Evolutionary conservation across 1,140 invertebrate genomes (phyloP).

Genomic region (Pachyrhynchus sulphureomaculatus): DNA sequence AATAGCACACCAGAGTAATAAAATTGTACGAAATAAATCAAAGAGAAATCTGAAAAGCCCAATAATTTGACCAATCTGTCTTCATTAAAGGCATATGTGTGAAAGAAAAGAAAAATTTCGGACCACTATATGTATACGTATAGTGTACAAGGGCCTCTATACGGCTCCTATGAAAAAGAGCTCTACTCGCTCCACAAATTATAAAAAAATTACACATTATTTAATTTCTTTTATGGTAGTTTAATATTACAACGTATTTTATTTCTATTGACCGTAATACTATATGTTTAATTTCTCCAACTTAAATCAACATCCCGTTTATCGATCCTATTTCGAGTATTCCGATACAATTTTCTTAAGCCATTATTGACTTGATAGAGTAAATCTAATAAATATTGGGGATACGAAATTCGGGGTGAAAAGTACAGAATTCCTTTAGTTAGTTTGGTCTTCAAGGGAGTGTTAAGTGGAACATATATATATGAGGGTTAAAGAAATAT

Average conservation of each 20-base stretch:
- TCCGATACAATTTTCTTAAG: conserved; percentile 12
- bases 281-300: too few species aligned
- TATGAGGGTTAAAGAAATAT: too few species aligned
- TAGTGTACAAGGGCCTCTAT: neutral
- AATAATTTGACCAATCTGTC: conserved; percentile 21
- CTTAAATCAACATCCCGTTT: too few species aligned
- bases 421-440: conserved; percentile 12
- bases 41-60: conserved; percentile 17
- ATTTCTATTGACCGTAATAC: too few species aligned
- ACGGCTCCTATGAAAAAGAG: neutral
- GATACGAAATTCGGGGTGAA: conserved; percentile 7
- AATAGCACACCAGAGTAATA: neutral
- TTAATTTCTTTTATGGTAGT: too few species aligned
- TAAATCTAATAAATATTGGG: conserved; percentile 27
- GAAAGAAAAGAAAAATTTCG: conserved; percentile 13
- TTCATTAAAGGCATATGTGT: conserved; percentile 21
- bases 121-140: conserved; percentile 12
- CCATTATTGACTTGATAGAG: conserved; percentile 26
- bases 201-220: too few species aligned
- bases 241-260: too few species aligned
- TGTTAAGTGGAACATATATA: conserved; percentile 20
- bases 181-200: too few species aligned
- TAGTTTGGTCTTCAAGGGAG: conserved; percentile 12
- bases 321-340: too few species aligned
- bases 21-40: conserved; percentile 21